A percentile compares a stretch with the other conserved stretches of the same genome.
Evolutionary conservation across 2,888 invertebrate species (phyloP).

Genomic region (Dynastes tityus): DNA sequence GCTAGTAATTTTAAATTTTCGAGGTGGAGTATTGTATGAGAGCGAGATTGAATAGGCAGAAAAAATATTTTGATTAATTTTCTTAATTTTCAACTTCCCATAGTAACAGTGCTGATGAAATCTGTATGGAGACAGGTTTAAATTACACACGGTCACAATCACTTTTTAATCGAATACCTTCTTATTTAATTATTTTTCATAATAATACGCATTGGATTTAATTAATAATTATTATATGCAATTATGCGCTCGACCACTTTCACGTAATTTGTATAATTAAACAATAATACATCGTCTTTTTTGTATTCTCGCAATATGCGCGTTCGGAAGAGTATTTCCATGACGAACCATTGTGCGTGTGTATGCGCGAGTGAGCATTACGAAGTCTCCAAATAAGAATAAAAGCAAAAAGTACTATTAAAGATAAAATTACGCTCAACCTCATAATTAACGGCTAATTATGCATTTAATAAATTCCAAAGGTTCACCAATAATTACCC

Average conservation of each 20-base stretch:
- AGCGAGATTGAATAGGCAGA: no score
- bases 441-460: constrained; percentile 70
- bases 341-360: not conserved
- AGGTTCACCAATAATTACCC: constrained; percentile 69
- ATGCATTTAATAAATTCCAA: constrained; percentile 70
- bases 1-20: no score
- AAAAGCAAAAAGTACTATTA: constrained; percentile 46
- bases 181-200: constrained; percentile 20
- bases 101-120: no score
- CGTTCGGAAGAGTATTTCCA: constrained; percentile 10
- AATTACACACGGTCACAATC: no score
- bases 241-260: not conserved
- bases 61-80: no score
- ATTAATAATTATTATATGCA: constrained; percentile 13
- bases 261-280: constrained; percentile 36
- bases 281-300: constrained; percentile 23
- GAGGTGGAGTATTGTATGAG: no score
- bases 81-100: no score
- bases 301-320: not conserved
- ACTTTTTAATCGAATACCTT: no score
- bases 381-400: constrained; percentile 31
- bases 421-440: constrained; percentile 57
- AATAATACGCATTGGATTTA: constrained; percentile 13
- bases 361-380: constrained; percentile 22
- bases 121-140: no score